Evolutionary conservation across 2,888 invertebrate species (phyloP).

Genomic region (Perizoma flavofasciatum): DNA sequence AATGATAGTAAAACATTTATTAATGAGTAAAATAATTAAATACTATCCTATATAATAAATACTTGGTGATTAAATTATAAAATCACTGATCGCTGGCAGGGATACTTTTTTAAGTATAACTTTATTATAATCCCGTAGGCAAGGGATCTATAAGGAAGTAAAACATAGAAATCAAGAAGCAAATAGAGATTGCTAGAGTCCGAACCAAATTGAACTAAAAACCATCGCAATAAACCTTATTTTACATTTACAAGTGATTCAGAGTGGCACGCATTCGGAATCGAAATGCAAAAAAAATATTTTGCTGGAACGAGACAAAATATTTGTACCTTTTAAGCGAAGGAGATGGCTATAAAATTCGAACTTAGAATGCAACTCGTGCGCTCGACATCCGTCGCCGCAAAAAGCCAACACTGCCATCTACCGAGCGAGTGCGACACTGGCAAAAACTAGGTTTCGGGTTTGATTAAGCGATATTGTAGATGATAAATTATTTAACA

Average conservation of each 20-base stretch:
- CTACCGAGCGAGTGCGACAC: constrained; percentile 67
- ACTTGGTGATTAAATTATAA: no score
- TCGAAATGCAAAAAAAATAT: constrained; percentile 81
- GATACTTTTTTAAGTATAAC: no score
- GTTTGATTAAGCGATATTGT: constrained; percentile 39
- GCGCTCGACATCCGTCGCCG: constrained; percentile 78
- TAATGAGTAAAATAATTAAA: no score
- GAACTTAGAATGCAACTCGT: constrained; percentile 83
- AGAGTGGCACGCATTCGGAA: constrained; percentile 62
- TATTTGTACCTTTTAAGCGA: constrained; percentile 49
- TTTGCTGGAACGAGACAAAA: constrained; percentile 65
- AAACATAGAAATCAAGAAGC: no score
- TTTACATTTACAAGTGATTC: constrained; percentile 17
- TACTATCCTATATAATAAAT: no score
- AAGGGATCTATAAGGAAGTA: no score
- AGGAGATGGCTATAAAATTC: constrained; percentile 65
- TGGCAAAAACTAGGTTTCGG: constrained; percentile 37
- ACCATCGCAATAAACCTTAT: constrained; percentile 3
- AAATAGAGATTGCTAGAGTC: no score
- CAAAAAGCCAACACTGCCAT: constrained; percentile 72
- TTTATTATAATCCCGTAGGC: no score
- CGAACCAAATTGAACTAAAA: no score
- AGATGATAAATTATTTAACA: constrained; percentile 38
- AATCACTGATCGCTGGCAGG: no score
- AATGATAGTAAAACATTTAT: no score